A percentile compares a stretch with the other conserved stretches of the same genome.
phyloP scores from a whole-genome alignment of 2,888 invertebrate species.

The Monopis laevigella region DNA sequence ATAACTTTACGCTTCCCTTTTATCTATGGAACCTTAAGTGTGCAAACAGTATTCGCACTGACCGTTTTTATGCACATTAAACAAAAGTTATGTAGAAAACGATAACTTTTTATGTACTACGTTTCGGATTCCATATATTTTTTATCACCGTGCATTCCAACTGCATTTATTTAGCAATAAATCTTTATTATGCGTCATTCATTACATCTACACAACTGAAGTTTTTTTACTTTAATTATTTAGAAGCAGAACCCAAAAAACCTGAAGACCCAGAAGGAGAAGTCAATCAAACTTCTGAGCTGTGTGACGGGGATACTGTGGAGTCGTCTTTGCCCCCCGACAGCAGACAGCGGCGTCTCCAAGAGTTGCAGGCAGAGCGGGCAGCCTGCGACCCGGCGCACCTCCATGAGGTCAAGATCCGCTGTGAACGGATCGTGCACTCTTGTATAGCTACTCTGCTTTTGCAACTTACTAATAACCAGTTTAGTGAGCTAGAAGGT shows the following conservation, averaged over 20 bases:
- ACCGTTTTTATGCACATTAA: too few species aligned
- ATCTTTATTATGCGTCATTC: too few species aligned
- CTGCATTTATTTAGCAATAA: too few species aligned
- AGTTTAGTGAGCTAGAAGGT: constrained; percentile 90
- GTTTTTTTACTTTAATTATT: too few species aligned
- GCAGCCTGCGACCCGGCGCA: constrained; percentile 85
- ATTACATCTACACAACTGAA: too few species aligned
- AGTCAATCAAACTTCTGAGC: constrained; percentile 61
- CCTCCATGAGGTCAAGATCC: constrained; percentile 75
- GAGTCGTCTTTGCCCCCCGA: constrained; percentile 76
- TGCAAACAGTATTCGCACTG: too few species aligned
- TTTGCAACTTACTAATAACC: constrained; percentile 81
- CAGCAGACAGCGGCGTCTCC: constrained; percentile 72
- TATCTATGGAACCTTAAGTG: too few species aligned
- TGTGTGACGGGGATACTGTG: constrained; percentile 72
- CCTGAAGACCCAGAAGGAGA: constrained; percentile 59
- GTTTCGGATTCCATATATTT: too few species aligned
- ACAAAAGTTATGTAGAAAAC: too few species aligned
- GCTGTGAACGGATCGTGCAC: constrained; percentile 80
- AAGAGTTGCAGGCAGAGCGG: constrained; percentile 76
- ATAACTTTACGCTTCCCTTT: too few species aligned
- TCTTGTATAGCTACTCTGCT: constrained; percentile 85
- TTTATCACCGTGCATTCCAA: too few species aligned
- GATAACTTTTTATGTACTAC: too few species aligned
- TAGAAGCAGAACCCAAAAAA: constrained; percentile 51